Evolutionary conservation across 2,113 vertebrate species (phyloP), one percentile per base, ranked within the genome.

Genomic region (Tringa solitaria): DNA sequence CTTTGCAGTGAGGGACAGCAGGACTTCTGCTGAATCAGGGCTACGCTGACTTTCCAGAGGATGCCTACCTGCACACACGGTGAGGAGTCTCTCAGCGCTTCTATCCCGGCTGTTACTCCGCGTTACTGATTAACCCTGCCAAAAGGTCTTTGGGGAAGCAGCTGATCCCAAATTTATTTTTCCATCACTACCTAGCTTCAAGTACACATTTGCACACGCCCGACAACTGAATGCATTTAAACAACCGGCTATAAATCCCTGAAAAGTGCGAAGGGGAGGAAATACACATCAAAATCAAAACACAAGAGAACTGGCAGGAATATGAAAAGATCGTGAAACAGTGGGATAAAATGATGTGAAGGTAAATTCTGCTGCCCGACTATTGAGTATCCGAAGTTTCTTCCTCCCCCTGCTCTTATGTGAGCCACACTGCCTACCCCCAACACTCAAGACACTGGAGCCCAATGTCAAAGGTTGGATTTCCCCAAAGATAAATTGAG

Each of bases 101-200:
- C 61, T 17, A 30, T 60, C 74, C 77, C 1, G 2, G 21, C 7
- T 37, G 60, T 61, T 77, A 80, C 48, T 60, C 50, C 37, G 6
- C 20, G 30, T 64, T 63, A 64, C 92, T 78, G 65, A 90, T 61
- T 50, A 91, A 84, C 33, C 59, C 85, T 81, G 27, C 45, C 78
- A 94, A 97, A 84, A 48, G 30, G 8, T 87, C 83, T 96, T 92
- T 4, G 19, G 61, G 86, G 56, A 89, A 95, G 45, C 75, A 94
- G 86, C 54, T 65, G 74, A 57, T 19, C 54, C 73, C 76, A 93
- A 21, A 92, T 79, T 75, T 90, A 59, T 92, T 94, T 81, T 95
- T 86, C 75, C 33, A 70, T 50, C 89, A 43, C 67, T 72, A 80
- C 16, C 61, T 94, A 61, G 39, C 60, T 90, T 85, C 32, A 84